phyloP scores from a whole-genome alignment of 1,140 invertebrate species.

The Maconellicoccus hirsutus region DNA sequence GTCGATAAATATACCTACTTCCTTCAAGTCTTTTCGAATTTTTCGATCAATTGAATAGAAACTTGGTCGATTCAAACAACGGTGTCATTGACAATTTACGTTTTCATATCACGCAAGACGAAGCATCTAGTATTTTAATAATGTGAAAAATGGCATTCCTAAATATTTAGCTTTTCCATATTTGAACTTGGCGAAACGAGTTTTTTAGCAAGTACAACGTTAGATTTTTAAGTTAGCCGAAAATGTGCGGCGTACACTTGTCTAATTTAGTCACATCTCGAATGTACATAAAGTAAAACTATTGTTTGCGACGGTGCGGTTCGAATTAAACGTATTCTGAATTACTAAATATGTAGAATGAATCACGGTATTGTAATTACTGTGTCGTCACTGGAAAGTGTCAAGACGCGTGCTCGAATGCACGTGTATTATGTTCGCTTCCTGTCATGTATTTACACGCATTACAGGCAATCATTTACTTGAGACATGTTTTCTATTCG shows the following conservation, averaged over 20 bases:
- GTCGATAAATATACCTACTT: no score
- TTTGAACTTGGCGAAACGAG: background rate
- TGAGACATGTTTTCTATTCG: conserved; percentile 10
- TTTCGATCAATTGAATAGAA: no score
- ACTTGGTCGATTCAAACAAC: no score
- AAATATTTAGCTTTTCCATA: background rate
- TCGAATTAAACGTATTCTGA: background rate
- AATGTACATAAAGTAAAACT: background rate
- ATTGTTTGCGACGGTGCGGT: background rate
- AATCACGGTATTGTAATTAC: conserved; percentile 14
- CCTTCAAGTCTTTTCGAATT: no score
- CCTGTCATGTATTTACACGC: conserved; percentile 9
- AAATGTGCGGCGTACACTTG: background rate
- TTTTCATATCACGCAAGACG: background rate
- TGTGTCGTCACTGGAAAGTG: conserved; percentile 18
- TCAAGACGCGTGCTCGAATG: conserved; percentile 18
- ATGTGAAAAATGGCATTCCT: background rate
- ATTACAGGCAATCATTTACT: conserved; percentile 16
- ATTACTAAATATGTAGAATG: conserved; percentile 12
- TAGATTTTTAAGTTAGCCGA: background rate
- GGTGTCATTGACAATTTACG: no score
- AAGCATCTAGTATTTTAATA: background rate
- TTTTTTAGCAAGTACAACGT: background rate
- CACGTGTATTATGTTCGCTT: conserved; percentile 13
- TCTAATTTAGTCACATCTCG: conserved; percentile 12